Percentiles rank a stretch among this genome's conserved stretches.
Conservation (phyloP, 2,888 invertebrate species). For the Allophyes oxyacanthae region DNA sequence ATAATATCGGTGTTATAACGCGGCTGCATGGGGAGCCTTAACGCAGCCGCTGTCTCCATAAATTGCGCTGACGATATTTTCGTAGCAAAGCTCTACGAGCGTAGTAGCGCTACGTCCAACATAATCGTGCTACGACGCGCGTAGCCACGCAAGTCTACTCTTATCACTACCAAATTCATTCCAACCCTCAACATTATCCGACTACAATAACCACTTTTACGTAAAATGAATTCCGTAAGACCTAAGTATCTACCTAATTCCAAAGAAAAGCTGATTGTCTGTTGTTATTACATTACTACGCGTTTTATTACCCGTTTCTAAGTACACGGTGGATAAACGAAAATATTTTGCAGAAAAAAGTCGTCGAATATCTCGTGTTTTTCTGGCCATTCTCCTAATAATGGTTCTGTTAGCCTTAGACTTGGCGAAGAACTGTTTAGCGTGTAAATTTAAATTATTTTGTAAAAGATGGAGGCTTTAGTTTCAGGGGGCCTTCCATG, state of each 20-base stretch:
- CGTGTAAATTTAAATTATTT: conserved; percentile 14
- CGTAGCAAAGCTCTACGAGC: no score
- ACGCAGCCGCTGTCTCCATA: no score
- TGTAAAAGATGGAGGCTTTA: neutral
- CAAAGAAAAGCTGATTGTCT: conserved; percentile 12
- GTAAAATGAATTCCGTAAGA: conserved; percentile 13
- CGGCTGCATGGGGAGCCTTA: no score
- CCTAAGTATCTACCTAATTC: conserved; percentile 15
- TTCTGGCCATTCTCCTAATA: conserved; percentile 13
- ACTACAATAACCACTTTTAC: neutral
- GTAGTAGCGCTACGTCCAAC: conserved; percentile 30
- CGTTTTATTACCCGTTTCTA: conserved; percentile 28
- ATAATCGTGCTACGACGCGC: conserved; percentile 26
- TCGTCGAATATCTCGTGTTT: conserved; percentile 14
- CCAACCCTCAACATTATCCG: neutral
- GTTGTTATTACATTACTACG: conserved; percentile 18
- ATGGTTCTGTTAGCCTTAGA: conserved; percentile 24
- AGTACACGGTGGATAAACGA: conserved; percentile 9
- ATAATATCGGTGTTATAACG: no score
- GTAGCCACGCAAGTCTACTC: conserved; percentile 19
- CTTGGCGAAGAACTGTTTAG: conserved; percentile 7
- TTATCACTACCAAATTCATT: neutral
- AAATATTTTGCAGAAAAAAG: conserved; percentile 14
- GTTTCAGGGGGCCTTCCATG: no score
- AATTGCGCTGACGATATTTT: no score